A percentile compares a stretch with the other conserved stretches of the same genome.
Conservation (phyloP, 92 coral and sea anemone genomes). For the Meandrina meandrites region DNA sequence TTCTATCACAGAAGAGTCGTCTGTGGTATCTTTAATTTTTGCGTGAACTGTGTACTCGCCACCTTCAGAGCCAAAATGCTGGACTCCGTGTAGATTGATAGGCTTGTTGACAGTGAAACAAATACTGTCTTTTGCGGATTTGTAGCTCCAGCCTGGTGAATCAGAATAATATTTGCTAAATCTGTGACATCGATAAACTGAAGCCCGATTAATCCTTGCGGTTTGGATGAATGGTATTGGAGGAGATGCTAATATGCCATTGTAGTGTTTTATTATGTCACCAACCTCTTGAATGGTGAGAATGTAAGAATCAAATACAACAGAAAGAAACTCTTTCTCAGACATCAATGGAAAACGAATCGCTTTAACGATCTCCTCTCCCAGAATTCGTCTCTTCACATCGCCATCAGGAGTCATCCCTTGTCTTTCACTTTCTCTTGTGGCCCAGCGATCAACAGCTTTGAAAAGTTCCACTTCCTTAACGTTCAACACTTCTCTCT, state of each 20-base stretch:
- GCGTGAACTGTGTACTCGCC: too few relatives aligned
- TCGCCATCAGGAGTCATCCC: background rate
- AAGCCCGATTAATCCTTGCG: background rate
- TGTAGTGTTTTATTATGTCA: background rate
- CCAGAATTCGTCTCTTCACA: background rate
- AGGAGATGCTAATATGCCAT: background rate
- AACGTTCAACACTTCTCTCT: background rate
- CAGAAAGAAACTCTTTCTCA: background rate
- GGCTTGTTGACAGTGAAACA: too few relatives aligned
- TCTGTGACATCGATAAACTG: background rate
- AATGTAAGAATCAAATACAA: background rate
- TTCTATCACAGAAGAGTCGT: background rate
- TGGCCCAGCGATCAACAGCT: slow-evolving; percentile 9
- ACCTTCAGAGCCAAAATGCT: too few relatives aligned
- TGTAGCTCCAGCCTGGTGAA: too few relatives aligned
- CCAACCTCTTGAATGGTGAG: background rate
- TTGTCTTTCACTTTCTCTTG: background rate
- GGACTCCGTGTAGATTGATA: too few relatives aligned
- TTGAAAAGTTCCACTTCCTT: background rate
- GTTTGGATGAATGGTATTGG: background rate
- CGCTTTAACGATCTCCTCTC: background rate
- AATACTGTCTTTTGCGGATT: too few relatives aligned
- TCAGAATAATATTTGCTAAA: background rate
- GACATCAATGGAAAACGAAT: background rate
- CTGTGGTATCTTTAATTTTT: too few relatives aligned